These are phyloP conservation scores for Hoplostethus atlanticus DNA, from an alignment of 2,797 vertebrate genomes.

Conservation along the genomic window DNA sequence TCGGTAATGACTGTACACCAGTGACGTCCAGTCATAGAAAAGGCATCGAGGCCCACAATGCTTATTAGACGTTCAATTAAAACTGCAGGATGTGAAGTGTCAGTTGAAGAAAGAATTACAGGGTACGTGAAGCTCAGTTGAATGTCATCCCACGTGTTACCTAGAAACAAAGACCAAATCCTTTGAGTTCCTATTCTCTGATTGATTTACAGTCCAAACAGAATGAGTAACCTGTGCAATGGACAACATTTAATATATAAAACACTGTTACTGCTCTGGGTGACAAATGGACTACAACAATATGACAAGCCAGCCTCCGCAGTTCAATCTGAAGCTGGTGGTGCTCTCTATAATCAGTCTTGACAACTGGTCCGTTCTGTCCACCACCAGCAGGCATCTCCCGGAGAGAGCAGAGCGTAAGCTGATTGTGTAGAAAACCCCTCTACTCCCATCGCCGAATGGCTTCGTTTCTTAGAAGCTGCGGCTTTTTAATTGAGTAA, in stretches of 20 bases:
- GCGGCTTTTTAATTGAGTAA: constrained; percentile 69
- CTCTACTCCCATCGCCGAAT: constrained; percentile 25
- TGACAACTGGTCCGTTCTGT: constrained; percentile 22
- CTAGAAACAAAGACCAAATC: neutral
- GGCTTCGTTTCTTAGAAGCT: constrained; percentile 59
- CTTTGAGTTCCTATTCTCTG: neutral
- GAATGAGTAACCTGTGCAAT: constrained; percentile 24
- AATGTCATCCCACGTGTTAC: neutral
- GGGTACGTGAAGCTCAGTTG: neutral
- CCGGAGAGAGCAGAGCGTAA: constrained; percentile 31
- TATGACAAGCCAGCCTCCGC: neutral
- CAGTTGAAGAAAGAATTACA: neutral
- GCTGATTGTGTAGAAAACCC: constrained; percentile 58
- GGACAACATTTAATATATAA: neutral
- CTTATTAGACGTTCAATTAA: neutral
- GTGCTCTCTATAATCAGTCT: constrained; percentile 12
- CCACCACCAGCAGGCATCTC: constrained; percentile 5
- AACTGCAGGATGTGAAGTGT: constrained; percentile 6
- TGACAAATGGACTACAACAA: constrained; percentile 10
- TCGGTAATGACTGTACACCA: neutral
- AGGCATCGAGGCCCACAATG: too few species aligned
- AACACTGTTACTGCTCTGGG: constrained; percentile 6
- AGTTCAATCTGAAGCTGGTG: constrained; percentile 1
- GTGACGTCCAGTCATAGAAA: neutral
- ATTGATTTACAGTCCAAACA: constrained; percentile 22